Conservation (phyloP, 2,113 vertebrate genomes). For the Chamaetylas fuelleborni region DNA sequence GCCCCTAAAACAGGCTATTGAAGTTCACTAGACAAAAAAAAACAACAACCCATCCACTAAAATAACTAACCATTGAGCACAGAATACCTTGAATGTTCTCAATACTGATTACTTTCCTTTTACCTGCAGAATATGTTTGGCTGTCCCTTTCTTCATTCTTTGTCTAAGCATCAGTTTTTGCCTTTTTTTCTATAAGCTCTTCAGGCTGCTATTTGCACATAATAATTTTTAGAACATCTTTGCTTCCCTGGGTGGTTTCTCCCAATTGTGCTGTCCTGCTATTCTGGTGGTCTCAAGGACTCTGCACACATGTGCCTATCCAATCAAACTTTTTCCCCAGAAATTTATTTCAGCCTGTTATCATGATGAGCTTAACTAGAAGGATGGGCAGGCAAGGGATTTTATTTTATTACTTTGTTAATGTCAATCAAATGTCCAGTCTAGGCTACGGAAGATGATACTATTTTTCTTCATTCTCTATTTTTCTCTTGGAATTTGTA, state of each 20-base stretch:
- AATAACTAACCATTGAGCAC: not conserved
- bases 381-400: not conserved
- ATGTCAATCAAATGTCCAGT: not conserved
- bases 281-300: not conserved
- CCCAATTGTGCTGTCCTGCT: not conserved
- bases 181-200: not conserved
- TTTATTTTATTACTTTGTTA: not conserved
- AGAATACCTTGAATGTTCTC: not conserved
- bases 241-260: not conserved
- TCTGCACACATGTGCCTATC: not conserved
- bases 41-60: not conserved
- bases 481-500: not conserved
- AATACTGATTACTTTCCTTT: not conserved
- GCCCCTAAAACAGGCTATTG: not conserved
- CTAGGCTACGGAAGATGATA: not conserved
- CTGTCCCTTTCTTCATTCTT: not conserved
- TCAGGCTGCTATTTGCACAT: not conserved
- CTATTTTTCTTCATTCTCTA: not conserved
- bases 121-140: not conserved
- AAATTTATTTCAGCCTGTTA: not conserved
- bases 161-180: not conserved
- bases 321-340: not conserved
- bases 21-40: not conserved
- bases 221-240: not conserved
- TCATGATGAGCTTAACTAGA: not conserved